Percentiles rank a stretch among this genome's conserved stretches.
Conservation (phyloP, 2,113 vertebrate species). For the Bufo gargarizans region DNA sequence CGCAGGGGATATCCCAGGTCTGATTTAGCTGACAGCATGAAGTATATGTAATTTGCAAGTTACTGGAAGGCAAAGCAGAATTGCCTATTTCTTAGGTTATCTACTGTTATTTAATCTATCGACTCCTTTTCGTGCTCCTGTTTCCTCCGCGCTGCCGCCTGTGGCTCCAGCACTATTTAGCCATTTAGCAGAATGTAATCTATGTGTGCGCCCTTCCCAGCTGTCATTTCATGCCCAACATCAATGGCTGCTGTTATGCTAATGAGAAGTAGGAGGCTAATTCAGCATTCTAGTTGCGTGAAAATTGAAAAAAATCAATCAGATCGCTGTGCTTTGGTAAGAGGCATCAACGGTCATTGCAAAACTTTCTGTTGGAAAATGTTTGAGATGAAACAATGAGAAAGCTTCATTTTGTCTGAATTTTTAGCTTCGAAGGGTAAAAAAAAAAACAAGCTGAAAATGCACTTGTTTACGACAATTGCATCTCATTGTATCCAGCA, state of each 20-base stretch:
- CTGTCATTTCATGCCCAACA: slow-evolving; percentile 8
- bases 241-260: not conserved
- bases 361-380: not conserved
- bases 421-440: no score
- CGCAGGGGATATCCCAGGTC: slow-evolving; percentile 22
- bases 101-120: not conserved
- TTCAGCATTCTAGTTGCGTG: not conserved
- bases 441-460: not conserved
- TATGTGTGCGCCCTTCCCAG: not conserved
- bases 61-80: not conserved
- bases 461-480: no score
- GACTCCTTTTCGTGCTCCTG: not conserved
- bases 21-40: slow-evolving; percentile 37
- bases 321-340: not conserved
- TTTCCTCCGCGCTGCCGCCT: not conserved
- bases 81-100: not conserved
- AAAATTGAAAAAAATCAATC: not conserved
- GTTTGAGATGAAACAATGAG: no score
- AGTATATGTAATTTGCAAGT: slow-evolving; percentile 31
- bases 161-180: not conserved
- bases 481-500: not conserved
- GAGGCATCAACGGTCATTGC: not conserved
- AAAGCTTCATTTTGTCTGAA: no score
- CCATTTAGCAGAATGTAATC: not conserved
- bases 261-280: slow-evolving; percentile 7